Evolutionary conservation across 2,797 vertebrate species (phyloP), one percentile per base, ranked within the genome.

Genomic region (Protosalanx chinensis): DNA sequence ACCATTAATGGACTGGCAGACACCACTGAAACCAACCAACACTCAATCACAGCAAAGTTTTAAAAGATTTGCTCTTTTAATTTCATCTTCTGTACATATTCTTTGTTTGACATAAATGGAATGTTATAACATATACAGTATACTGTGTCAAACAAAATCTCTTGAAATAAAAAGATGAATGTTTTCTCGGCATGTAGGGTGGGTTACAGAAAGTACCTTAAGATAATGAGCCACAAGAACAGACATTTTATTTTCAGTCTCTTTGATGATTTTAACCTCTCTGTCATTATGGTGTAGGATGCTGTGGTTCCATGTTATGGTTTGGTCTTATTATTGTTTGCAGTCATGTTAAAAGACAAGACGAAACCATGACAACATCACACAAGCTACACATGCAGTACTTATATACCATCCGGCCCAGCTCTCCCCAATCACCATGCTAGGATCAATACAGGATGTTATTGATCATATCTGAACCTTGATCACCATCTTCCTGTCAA

Each of bases 61-160:
- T 77, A 84, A 90, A 92, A 90, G 77, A 82, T 86, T 86, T 49
- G 23, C 58, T 68, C 61, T 68, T 79, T 81, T 77, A 87, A 89
- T 90, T 85, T 86, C 78, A 86, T 77, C 80, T 82, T 81, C 75
- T 81, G 71, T 81, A 84, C 77, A 83, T 60, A 49, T 2, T 72
- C 74, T 85, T 89, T 41, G 37, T 46, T 46, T 46, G 41, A 87
- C 84, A 91, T 46, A 82, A 83, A 90, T 84, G 87, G 87, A 90
- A 90, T 90, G 86, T 89, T 88, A 88, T 59, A 65, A 90, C 88
- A 70, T 37, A 70, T 53, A 65, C 53, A 67, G 29, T 51, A 70
- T 51, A 65, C 41, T 71, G 35, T 77, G 87, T 79, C 74, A 78
- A 46, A 74, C 23, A 82, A 71, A 81, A 86, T 79, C 83, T 85